phyloP scores from a whole-genome alignment of 1,140 invertebrate species.

The Dinoponera quadriceps region DNA sequence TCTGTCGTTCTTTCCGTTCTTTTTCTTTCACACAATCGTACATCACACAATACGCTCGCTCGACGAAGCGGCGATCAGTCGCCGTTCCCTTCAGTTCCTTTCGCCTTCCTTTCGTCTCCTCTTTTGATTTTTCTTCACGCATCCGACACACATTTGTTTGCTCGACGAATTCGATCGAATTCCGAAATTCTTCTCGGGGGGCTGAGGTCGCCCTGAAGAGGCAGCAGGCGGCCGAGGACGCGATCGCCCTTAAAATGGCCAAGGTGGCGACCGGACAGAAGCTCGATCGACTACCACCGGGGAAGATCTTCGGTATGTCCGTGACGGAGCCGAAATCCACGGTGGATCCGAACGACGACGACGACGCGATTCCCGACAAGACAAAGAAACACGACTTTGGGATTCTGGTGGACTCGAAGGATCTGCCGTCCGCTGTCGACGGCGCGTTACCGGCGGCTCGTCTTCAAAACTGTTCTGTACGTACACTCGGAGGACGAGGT shows the following conservation, averaged over 20 bases:
- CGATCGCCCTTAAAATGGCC: constrained; percentile 96
- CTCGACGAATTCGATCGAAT: neutral
- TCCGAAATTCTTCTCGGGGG: constrained; percentile 46
- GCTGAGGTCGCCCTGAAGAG: constrained; percentile 98
- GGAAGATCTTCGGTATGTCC: constrained; percentile 95
- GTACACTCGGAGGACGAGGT: constrained; percentile 1
- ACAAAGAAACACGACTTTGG: neutral
- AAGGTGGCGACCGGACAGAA: constrained; percentile 95
- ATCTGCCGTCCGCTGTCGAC: constrained; percentile 21
- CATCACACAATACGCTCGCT: no score
- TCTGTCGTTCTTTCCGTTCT: no score
- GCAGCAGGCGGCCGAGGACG: constrained; percentile 98
- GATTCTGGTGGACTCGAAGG: constrained; percentile 29
- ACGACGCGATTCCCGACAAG: neutral
- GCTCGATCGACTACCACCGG: constrained; percentile 93
- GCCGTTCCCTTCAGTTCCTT: neutral
- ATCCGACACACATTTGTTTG: neutral
- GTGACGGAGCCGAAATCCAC: constrained; percentile 88
- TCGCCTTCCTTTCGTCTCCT: neutral
- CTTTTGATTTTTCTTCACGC: no score
- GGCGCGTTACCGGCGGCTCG: neutral
- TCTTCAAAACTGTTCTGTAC: constrained; percentile 23
- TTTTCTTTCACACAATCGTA: no score
- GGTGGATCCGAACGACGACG: neutral
- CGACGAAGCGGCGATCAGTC: no score